Percentiles rank a stretch among this genome's conserved stretches.
Evolutionary conservation across 2,113 vertebrate genomes (phyloP).

Genomic region (Hemichromis elongatus): DNA sequence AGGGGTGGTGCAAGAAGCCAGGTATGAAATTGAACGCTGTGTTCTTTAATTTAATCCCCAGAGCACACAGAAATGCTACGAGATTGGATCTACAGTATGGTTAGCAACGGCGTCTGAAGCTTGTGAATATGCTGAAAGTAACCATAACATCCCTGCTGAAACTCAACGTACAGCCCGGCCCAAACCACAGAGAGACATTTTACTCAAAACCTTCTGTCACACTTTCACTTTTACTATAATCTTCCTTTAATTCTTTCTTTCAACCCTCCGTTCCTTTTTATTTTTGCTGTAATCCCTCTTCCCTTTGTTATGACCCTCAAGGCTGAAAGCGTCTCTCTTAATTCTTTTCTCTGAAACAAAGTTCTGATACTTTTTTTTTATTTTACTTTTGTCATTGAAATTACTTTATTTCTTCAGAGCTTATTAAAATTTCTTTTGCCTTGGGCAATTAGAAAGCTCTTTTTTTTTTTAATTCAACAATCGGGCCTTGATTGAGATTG

Average conservation of each 20-base stretch:
- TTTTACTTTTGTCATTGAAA: conserved; percentile 21
- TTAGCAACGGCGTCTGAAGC: conserved; percentile 16
- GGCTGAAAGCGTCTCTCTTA: neutral
- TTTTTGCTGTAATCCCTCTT: conserved; percentile 40
- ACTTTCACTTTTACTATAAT: conserved; percentile 29
- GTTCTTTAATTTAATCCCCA: conserved; percentile 71
- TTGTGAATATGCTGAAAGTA: conserved; percentile 36
- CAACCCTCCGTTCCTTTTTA: conserved; percentile 1
- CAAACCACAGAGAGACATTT: neutral
- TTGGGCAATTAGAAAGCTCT: conserved; percentile 19
- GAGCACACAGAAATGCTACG: conserved; percentile 57
- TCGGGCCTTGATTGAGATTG: neutral
- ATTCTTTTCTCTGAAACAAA: conserved; percentile 12
- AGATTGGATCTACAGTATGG: conserved; percentile 44
- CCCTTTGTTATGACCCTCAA: conserved; percentile 33
- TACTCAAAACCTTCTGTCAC: neutral
- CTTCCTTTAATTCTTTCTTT: conserved; percentile 14
- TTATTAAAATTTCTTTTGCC: conserved; percentile 24
- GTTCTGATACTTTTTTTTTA: neutral
- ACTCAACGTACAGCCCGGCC: neutral
- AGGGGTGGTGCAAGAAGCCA: conserved; percentile 51
- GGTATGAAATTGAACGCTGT: conserved; percentile 75
- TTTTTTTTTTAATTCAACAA: neutral
- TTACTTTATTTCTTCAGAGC: conserved; percentile 2
- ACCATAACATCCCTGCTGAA: neutral